Conservation (phyloP, 2,888 invertebrate species). For the Eristalinus sepulchralis region DNA sequence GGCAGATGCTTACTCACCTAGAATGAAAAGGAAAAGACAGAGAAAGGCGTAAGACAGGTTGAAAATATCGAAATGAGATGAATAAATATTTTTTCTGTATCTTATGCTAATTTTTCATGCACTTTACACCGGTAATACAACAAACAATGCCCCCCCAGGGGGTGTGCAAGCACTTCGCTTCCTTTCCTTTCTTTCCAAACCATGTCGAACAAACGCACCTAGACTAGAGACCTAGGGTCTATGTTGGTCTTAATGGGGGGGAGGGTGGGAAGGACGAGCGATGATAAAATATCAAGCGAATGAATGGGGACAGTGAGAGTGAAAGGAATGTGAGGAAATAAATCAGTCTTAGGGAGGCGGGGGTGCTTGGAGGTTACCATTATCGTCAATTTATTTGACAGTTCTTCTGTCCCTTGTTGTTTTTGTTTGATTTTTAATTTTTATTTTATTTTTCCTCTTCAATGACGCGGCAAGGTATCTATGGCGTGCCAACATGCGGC, state of each 20-base stretch:
- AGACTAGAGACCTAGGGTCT: not conserved
- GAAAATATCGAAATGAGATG: not conserved
- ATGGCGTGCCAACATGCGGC: not conserved
- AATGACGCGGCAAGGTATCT: not conserved
- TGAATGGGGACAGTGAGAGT: not conserved
- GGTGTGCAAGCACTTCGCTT: not conserved
- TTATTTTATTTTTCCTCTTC: not conserved
- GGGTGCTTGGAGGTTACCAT: not conserved
- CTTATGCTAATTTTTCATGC: slow-evolving; percentile 56
- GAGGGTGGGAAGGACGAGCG: not conserved
- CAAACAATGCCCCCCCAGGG: slow-evolving; percentile 3
- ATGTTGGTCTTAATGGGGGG: not conserved
- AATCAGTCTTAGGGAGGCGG: not conserved
- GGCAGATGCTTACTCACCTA: slow-evolving; percentile 46
- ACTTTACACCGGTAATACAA: slow-evolving; percentile 12
- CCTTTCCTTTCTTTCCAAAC: not conserved
- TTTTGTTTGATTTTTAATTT: not conserved
- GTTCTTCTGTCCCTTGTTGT: not conserved
- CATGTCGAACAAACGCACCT: not conserved
- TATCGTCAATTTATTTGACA: not conserved
- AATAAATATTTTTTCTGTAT: slow-evolving; percentile 1
- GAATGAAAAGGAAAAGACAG: slow-evolving; percentile 22
- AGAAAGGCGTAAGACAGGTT: slow-evolving; percentile 6
- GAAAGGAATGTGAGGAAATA: not conserved
- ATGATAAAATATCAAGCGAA: not conserved